Evolutionary conservation across 2,888 invertebrate species (phyloP), one percentile per base, ranked within the genome.

Genomic region (Acrobeloides nanus): DNA sequence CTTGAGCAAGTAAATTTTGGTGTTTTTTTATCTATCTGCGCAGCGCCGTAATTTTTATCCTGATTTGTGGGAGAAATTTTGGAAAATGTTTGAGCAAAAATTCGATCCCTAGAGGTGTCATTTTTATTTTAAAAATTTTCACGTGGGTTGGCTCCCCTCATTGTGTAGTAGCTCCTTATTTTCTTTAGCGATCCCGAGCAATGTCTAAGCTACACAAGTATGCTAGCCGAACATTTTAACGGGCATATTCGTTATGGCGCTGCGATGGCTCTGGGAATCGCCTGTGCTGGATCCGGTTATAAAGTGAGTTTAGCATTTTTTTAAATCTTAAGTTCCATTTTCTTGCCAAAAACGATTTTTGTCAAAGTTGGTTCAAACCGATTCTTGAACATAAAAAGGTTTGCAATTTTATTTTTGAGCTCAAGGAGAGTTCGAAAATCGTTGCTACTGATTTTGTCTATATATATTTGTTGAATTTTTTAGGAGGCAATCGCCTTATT

Each of bases 211-310:
- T 92, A 97, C 5, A 95, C 97, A 2, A 92, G 92, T 1, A 80
- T 97, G 15, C 78, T 97, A 55, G 90, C 95, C 0, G 97, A 97
- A 76, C 93, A 92, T 53, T 99, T 97, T 80, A 97, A 99, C 75
- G 93, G 95, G 1, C 93, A 97, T 75, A 95, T 97, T 1, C 84
- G 97, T 45, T 99, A 95, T 75, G 97, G 97, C 12, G 95, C 97
- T 8, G 97, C 95, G 6, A 90, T 99, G 89, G 97, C 97, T 3
- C 63, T 97, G 50, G 97, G 95, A 52, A 95, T 99, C 65, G 93
- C 95, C 0, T 99, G 95, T 76, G 93, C 95, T 34, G 97, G 95
- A 10, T 90, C 92, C 6, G 95, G 93, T n/a, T 81, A 89, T 48
- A 82, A 81, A 76, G 79, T 79, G 61, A 44, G 38, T 32, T 26